These are phyloP conservation scores for Gopherus flavomarginatus DNA, from an alignment of 2,113 vertebrate genomes.

Conservation along the genomic window DNA sequence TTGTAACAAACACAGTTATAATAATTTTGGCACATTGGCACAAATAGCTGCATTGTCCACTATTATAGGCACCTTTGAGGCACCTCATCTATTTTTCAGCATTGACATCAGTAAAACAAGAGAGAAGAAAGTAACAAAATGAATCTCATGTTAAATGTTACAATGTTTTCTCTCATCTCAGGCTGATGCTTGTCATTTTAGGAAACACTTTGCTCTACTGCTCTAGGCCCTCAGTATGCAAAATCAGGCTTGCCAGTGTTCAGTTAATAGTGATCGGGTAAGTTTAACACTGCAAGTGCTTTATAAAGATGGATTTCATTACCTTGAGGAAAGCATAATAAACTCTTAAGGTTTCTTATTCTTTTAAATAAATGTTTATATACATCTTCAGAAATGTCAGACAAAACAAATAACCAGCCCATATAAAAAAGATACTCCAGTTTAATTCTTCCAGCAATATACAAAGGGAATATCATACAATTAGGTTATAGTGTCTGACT, in stretches of 20 bases:
- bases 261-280: constrained; percentile 60
- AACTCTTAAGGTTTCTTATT: constrained; percentile 36
- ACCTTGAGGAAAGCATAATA: constrained; percentile 42
- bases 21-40: neutral
- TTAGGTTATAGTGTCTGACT: neutral
- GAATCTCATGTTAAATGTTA: constrained; percentile 32
- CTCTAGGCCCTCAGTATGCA: neutral
- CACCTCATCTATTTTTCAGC: constrained; percentile 9
- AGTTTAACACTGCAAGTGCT: constrained; percentile 41
- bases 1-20: neutral
- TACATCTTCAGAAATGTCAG: constrained; percentile 1
- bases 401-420: constrained; percentile 3
- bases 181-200: constrained; percentile 60
- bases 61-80: neutral
- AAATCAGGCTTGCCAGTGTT: constrained; percentile 43
- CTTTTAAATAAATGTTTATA: constrained; percentile 28
- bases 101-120: neutral
- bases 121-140: neutral
- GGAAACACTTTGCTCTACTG: constrained; percentile 53
- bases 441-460: neutral
- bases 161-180: constrained; percentile 33
- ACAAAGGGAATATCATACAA: neutral
- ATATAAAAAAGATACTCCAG: neutral
- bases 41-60: neutral
- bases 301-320: constrained; percentile 49